Base-by-base conservation (phyloP, 2,797 vertebrate species). In the Loris lydekkerianus region DNA sequence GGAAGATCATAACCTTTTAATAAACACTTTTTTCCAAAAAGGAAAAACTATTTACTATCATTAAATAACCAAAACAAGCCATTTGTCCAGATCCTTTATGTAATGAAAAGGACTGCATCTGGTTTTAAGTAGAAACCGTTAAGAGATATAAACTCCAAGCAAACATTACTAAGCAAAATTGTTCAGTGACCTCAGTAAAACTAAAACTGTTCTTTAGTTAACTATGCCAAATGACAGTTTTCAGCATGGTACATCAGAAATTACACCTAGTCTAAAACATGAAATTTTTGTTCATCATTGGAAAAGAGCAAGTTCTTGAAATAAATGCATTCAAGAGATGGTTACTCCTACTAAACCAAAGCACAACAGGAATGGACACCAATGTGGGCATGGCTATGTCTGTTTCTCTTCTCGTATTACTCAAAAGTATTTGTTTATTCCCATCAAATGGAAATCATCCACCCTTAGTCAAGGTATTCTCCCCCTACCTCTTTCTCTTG, bases 121-220 rank as follows among this genome's bases (percentile, higher is more conserved):
- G 58, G 40, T 93, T 93, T 91, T 85, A 86, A 75, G 53, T 89
- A 58, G 89, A 80, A 95, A 91, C 2, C 31, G 25, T 49, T 21
- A 91, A 61, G 18, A 88, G 27, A 58, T 29, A 86, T 20, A 94
- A 94, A 85, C 37, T 87, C 40, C 20, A 91, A 72, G 31, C 61
- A 96, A 95, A 97, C 61, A 93, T 20, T 70, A 75, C 43, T 58
- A 85, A 17, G 18, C 14, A 63, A 77, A 92, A 91, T 0, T 83
- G n/a, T 3, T 80, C 43, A 85, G 3, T 27, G 46, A 80, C 5
- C 37, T 43, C 75, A 86, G 21, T 29, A 85, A 86, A 92, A 90
- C 69, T 92, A 78, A 96, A 70, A 31, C 10, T 82, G 14, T 25
- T 60, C 65, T 93, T 23, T 84, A 92, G 63, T 56, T 31, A 86